phyloP scores from a whole-genome alignment of 2,113 vertebrate genomes.

The Salvelinus sp. region DNA sequence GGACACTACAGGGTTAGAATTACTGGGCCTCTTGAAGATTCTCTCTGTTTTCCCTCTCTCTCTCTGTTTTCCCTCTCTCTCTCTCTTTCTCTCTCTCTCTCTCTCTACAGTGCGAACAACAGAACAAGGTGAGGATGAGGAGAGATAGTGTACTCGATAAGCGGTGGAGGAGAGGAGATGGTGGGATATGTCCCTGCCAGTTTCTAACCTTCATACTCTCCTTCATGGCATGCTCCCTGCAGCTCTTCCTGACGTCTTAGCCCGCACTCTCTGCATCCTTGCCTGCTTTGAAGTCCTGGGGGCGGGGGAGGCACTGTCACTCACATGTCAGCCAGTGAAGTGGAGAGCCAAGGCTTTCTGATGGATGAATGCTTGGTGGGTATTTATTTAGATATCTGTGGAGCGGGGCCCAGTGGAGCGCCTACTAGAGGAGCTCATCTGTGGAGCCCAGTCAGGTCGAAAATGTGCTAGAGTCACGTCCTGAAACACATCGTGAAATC shows the following conservation, averaged over 20 bases:
- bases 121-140: slow-evolving; percentile 42
- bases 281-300: slow-evolving; percentile 43
- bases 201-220: slow-evolving; percentile 32
- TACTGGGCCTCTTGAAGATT: slow-evolving; percentile 1
- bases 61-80: slow-evolving; percentile 2
- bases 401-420: background rate
- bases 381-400: slow-evolving; percentile 3
- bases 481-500: slow-evolving; percentile 43
- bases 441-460: slow-evolving; percentile 5
- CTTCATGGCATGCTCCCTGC: slow-evolving; percentile 38
- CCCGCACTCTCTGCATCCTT: slow-evolving; percentile 25
- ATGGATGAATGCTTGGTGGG: slow-evolving; percentile 18
- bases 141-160: slow-evolving; percentile 4
- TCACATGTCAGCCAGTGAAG: slow-evolving; percentile 48
- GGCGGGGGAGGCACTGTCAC: slow-evolving; percentile 51
- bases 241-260: slow-evolving; percentile 47
- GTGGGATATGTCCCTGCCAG: slow-evolving; percentile 36
- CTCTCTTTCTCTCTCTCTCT: background rate
- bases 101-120: slow-evolving; percentile 32
- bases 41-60: background rate
- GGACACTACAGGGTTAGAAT: slow-evolving; percentile 18
- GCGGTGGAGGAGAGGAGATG: slow-evolving; percentile 1
- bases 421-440: background rate
- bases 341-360: slow-evolving; percentile 26
- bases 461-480: slow-evolving; percentile 23